Evolutionary conservation across 2,113 vertebrate genomes (phyloP), one percentile per base, ranked within the genome.

Genomic region (Cichladusa arquata): DNA sequence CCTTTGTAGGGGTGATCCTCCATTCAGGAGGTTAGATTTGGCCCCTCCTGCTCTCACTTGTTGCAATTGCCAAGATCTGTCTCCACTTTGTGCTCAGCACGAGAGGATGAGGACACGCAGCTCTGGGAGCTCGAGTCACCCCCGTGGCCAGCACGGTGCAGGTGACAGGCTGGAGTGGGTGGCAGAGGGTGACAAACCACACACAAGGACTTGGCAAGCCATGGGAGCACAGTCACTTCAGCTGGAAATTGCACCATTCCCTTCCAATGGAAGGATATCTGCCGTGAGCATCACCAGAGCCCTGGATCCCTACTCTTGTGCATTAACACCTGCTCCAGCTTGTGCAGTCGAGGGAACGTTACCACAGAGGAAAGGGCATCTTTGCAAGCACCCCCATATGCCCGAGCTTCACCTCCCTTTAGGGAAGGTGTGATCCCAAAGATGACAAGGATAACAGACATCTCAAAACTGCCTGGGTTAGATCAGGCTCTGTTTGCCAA

Each of bases 81-180:
- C 76, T 44, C 38, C 29, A 20, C 29, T 62, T 42, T 34, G 36
- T 42, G 31, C 31, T 29, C 38, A 54, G 38, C 31, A 54, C 0
- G 0, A 24, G 31, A 29, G 25, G 38, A 29, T 0, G 0, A 53
- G 38, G 60, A 53, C 48, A 9, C 6, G 1, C 36, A 28, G 31
- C 60, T 24, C 15, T 44, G 48, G 33, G 38, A 34, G 7, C 48
- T 65, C 31, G 2, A 34, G 25, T 18, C 25, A 44, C 11, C 24
- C 19, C 31, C 0, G 1, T n/a, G 47, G 58, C 11, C 38, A 34
- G 47, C 60, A 64, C 1, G 1, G 36, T 17, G 47, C 47, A n/a
- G 24, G 31, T 51, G 48, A 62, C 31, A 53, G 60, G 76, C 38
- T 79, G 48, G 31, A 34, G 19, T 26, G 34, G 34, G 36, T 28